Conservation (phyloP, 2,113 vertebrate species). For the Heterochromis multidens region DNA sequence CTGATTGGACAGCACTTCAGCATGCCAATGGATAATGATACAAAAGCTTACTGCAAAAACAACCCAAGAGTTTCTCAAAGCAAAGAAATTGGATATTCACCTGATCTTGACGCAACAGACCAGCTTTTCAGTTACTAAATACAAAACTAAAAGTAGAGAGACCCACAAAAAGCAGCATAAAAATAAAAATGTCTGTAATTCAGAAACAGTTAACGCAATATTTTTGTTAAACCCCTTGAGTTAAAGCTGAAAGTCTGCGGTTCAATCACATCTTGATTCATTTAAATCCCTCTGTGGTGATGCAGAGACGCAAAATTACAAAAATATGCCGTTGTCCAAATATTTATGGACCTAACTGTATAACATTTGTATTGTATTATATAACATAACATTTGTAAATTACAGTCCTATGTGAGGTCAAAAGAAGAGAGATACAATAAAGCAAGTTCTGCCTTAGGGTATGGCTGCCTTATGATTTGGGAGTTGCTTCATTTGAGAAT, state of each 20-base stretch:
- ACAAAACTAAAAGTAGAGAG: not conserved
- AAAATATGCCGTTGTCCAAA: not conserved
- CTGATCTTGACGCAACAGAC: not conserved
- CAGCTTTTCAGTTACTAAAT: not conserved
- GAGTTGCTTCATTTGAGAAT: not conserved
- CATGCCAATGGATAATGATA: not conserved
- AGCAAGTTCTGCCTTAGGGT: fast-evolving
- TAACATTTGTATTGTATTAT: not conserved
- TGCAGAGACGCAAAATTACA: not conserved
- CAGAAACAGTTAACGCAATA: not conserved
- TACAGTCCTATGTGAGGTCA: not conserved
- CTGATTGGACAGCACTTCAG: not conserved
- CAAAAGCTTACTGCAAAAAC: not conserved
- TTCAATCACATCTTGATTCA: not conserved
- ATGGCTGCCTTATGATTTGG: not conserved
- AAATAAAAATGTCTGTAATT: not conserved
- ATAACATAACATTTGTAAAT: not conserved
- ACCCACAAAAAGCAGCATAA: too few relatives aligned
- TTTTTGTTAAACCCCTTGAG: not conserved
- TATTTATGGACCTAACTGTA: not conserved
- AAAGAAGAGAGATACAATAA: not conserved
- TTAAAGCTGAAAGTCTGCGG: not conserved
- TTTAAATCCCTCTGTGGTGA: not conserved
- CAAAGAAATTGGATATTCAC: not conserved
- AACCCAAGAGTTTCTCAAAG: not conserved